A percentile compares a stretch with the other conserved stretches of the same genome.
These are phyloP conservation scores for Chloebia gouldiae DNA, from an alignment of 2,113 vertebrate genomes.

Conservation along the genomic window DNA sequence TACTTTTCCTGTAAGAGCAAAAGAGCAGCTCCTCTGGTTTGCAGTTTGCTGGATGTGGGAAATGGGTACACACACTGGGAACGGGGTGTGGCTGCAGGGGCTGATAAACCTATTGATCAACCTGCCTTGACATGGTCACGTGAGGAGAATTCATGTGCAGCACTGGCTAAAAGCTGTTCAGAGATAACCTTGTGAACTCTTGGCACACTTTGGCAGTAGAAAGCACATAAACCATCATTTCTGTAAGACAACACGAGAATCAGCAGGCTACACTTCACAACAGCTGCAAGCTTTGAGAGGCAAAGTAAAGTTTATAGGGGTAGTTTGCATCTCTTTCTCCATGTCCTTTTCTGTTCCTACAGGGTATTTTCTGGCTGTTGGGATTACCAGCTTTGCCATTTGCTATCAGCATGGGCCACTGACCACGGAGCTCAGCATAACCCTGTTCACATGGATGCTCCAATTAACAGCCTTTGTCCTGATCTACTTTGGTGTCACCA, in stretches of 20 bases:
- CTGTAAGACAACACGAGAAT: background rate
- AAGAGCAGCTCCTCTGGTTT: background rate
- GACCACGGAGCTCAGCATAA: conserved; percentile 46
- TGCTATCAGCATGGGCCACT: conserved; percentile 77
- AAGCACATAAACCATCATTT: background rate
- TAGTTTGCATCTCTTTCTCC: background rate
- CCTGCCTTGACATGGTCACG: accelerated
- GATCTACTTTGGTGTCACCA: conserved; percentile 69
- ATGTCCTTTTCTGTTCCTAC: background rate
- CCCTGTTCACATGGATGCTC: conserved; percentile 67
- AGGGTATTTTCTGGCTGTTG: conserved; percentile 75
- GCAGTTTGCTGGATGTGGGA: background rate
- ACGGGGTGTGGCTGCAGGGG: background rate
- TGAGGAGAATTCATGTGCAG: background rate
- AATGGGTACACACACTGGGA: background rate
- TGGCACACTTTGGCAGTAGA: background rate
- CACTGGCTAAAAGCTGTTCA: background rate
- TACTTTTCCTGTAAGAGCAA: background rate
- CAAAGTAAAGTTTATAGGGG: background rate
- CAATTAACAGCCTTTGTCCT: conserved; percentile 67
- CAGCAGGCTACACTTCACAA: background rate
- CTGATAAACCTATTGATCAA: background rate
- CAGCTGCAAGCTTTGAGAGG: background rate
- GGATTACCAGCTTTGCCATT: conserved; percentile 68
- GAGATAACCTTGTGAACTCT: background rate